phyloP scores from a whole-genome alignment of 2,113 vertebrate genomes.

The Alexandromys fortis region DNA sequence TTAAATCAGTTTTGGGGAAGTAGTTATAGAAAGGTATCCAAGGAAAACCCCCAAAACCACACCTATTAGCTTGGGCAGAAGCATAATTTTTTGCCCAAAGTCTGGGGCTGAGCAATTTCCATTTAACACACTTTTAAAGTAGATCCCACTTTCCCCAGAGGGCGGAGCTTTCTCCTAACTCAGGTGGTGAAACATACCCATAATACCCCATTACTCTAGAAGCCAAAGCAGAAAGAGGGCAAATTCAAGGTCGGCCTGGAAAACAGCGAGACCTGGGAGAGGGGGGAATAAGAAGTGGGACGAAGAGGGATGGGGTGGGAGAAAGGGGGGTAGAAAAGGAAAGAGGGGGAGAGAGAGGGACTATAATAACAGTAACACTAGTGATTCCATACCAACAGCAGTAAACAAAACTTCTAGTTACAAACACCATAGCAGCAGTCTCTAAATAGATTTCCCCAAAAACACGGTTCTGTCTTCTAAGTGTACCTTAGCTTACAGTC shows the following conservation, averaged over 20 bases:
- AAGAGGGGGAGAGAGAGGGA: background rate
- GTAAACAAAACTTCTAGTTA: conserved; percentile 8
- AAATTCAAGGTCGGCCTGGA: background rate
- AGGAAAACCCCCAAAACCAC: background rate
- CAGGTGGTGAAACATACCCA: background rate
- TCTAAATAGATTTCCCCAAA: background rate
- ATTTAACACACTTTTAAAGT: background rate
- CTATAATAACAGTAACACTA: background rate
- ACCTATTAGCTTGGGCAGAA: conserved; percentile 4
- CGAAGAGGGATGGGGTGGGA: background rate
- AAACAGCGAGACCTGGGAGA: background rate
- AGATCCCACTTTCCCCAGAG: background rate
- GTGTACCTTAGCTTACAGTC: conserved; percentile 91
- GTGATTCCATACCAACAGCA: background rate
- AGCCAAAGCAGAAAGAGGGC: background rate
- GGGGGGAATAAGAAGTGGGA: too few species aligned
- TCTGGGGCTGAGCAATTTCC: background rate
- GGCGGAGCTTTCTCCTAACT: background rate
- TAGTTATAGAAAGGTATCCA: conserved; percentile 46
- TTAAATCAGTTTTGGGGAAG: conserved; percentile 48
- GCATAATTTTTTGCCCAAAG: background rate
- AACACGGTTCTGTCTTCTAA: background rate
- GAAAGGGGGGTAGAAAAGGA: too few species aligned
- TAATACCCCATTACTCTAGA: background rate
- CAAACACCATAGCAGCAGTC: background rate